phyloP scores from a whole-genome alignment of 2,888 invertebrate species.

The Rugalucina vietnamica region DNA sequence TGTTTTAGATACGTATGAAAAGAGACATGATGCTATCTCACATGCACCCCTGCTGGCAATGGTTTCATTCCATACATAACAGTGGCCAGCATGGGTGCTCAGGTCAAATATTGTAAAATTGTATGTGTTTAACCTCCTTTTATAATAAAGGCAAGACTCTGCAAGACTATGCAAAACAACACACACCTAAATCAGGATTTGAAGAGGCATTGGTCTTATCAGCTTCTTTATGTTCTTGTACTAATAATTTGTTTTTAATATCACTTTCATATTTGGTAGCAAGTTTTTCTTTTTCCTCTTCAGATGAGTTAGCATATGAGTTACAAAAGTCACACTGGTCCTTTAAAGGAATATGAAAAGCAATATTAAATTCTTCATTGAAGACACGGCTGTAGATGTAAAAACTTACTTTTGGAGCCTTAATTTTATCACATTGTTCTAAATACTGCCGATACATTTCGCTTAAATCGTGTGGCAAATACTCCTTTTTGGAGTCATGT shows the following conservation, averaged over 20 bases:
- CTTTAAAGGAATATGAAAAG: slow-evolving; percentile 35
- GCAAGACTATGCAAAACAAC: neutral
- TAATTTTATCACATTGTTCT: neutral
- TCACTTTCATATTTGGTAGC: slow-evolving; percentile 23
- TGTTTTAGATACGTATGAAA: slow-evolving; percentile 14
- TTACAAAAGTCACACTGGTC: slow-evolving; percentile 41
- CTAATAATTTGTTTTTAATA: slow-evolving; percentile 32
- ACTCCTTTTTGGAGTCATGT: neutral
- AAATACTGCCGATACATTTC: neutral
- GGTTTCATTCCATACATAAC: slow-evolving; percentile 37
- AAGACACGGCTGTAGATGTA: slow-evolving; percentile 22
- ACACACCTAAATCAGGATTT: neutral
- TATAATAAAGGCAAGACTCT: slow-evolving; percentile 31
- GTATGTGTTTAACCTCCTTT: slow-evolving; percentile 22
- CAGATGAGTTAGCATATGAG: slow-evolving; percentile 19
- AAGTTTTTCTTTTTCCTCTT: slow-evolving; percentile 2
- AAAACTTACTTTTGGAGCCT: neutral
- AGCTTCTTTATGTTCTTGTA: slow-evolving; percentile 21
- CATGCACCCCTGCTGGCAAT: slow-evolving; percentile 18
- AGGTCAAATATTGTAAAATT: slow-evolving; percentile 34
- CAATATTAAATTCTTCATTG: slow-evolving; percentile 25
- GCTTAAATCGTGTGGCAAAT: neutral
- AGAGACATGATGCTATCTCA: slow-evolving; percentile 37
- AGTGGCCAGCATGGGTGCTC: slow-evolving; percentile 19
- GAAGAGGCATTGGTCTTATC: slow-evolving; percentile 19